Percentiles rank a stretch among this genome's conserved stretches.
Evolutionary conservation across 2,113 vertebrate genomes (phyloP).

Genomic region (Lucifuga dentata): DNA sequence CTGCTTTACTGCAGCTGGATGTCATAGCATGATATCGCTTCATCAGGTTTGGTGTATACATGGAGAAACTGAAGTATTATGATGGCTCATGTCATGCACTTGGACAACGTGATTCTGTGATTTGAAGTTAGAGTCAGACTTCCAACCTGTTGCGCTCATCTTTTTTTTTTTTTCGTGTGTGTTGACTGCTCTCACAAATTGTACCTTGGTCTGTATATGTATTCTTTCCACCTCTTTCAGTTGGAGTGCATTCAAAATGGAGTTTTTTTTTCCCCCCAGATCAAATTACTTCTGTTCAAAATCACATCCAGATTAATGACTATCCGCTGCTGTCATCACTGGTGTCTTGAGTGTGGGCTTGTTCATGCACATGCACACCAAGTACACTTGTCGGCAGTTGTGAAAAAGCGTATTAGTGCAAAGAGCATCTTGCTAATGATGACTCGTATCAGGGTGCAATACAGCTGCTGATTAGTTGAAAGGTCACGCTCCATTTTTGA

Average conservation of each 20-base stretch:
- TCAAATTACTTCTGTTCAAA: conserved; percentile 56
- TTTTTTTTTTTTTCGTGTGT: not conserved
- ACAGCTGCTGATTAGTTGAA: conserved; percentile 11
- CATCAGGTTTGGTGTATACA: not conserved
- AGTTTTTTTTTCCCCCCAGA: conserved; percentile 42
- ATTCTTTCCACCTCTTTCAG: conserved; percentile 23
- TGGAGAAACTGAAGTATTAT: not conserved
- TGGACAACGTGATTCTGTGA: too few species aligned
- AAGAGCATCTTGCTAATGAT: not conserved
- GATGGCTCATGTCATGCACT: too few species aligned
- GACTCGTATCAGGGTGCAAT: not conserved
- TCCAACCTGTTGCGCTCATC: not conserved
- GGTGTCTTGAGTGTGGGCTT: conserved; percentile 23
- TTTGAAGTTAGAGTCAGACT: conserved; percentile 1
- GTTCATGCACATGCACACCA: conserved; percentile 10
- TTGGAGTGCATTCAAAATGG: too few species aligned
- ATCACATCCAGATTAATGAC: conserved; percentile 64
- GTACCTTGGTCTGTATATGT: conserved; percentile 4
- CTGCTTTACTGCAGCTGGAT: too few species aligned
- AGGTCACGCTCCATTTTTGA: conserved; percentile 1
- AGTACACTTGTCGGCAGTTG: not conserved
- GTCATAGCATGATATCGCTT: too few species aligned
- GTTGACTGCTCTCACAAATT: not conserved
- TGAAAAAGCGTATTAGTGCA: not conserved
- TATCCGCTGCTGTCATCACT: conserved; percentile 26